Evolutionary conservation across 2,888 invertebrate genomes (phyloP).

Genomic region (Vannuccia rotundouncinata): DNA sequence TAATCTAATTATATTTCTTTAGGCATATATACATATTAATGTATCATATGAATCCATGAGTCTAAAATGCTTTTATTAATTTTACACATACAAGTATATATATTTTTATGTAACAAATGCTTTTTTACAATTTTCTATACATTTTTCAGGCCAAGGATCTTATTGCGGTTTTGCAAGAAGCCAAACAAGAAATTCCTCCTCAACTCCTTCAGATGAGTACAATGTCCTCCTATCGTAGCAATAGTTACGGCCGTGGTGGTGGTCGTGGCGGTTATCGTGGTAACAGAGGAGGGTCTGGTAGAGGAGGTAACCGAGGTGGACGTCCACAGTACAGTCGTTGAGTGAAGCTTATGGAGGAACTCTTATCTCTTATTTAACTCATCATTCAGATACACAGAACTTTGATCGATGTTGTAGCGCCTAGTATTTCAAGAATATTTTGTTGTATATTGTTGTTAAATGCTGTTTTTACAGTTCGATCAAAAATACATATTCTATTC

Average conservation of each 20-base stretch:
- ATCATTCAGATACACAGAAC: too few relatives aligned
- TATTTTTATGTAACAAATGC: too few relatives aligned
- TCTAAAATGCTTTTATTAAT: too few relatives aligned
- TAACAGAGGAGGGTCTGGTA: too few relatives aligned
- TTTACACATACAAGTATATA: too few relatives aligned
- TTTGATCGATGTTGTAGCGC: background rate
- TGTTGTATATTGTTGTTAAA: background rate
- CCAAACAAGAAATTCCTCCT: conserved; percentile 64
- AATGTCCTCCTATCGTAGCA: background rate
- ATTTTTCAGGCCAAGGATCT: conserved; percentile 74
- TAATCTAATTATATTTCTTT: too few relatives aligned
- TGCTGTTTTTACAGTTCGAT: background rate
- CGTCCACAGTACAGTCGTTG: background rate
- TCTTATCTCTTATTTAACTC: background rate
- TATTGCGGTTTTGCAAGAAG: conserved; percentile 81
- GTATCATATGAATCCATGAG: too few relatives aligned
- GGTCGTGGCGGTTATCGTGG: background rate
- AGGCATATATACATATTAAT: too few relatives aligned
- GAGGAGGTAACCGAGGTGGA: background rate
- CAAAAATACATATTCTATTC: too few relatives aligned
- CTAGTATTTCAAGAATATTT: background rate
- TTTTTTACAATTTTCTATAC: too few relatives aligned
- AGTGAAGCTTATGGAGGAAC: background rate
- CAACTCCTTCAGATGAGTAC: background rate
- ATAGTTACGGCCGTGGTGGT: background rate